Percentiles rank a stretch among this genome's conserved stretches.
phyloP scores from a whole-genome alignment of 2,888 invertebrate species.

The Acrobasis consociella region DNA sequence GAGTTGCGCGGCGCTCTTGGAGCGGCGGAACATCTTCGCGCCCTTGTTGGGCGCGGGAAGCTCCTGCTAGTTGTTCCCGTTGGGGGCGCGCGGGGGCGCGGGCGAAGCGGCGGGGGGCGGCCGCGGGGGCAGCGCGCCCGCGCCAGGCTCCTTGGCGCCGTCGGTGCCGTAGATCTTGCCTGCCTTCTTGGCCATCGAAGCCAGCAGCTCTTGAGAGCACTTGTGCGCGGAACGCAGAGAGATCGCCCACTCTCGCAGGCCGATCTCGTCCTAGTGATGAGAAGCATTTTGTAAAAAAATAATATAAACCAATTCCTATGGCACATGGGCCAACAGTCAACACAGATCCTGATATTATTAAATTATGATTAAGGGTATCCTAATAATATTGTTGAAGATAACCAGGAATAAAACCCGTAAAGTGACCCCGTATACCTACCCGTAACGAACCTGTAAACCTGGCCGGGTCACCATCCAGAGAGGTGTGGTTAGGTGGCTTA shows the following conservation, averaged over 20 bases:
- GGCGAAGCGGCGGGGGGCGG: conserved; percentile 47
- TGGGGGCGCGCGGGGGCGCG: conserved; percentile 58
- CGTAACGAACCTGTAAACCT: too few relatives aligned
- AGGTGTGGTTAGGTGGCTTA: too few relatives aligned
- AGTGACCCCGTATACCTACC: too few relatives aligned
- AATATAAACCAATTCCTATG: neutral
- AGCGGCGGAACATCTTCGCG: conserved; percentile 82
- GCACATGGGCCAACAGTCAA: too few relatives aligned
- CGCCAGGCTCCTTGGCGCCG: conserved; percentile 61
- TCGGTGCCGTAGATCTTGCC: conserved; percentile 98
- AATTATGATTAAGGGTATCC: too few relatives aligned
- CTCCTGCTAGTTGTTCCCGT: conserved; percentile 80
- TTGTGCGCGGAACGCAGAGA: conserved; percentile 98
- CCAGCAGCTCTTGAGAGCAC: conserved; percentile 96
- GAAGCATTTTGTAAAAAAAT: neutral
- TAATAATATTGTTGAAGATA: too few relatives aligned
- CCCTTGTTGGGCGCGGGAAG: conserved; percentile 76
- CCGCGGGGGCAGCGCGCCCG: conserved; percentile 43
- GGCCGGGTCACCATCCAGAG: too few relatives aligned
- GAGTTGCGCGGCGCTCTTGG: conserved; percentile 81
- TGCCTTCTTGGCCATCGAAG: conserved; percentile 98
- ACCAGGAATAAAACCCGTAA: too few relatives aligned
- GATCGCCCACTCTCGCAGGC: conserved; percentile 98
- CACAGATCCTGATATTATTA: too few relatives aligned
- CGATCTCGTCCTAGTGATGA: conserved; percentile 94